phyloP scores from a whole-genome alignment of 2,888 invertebrate genomes.

The Leucophora obtusa region DNA sequence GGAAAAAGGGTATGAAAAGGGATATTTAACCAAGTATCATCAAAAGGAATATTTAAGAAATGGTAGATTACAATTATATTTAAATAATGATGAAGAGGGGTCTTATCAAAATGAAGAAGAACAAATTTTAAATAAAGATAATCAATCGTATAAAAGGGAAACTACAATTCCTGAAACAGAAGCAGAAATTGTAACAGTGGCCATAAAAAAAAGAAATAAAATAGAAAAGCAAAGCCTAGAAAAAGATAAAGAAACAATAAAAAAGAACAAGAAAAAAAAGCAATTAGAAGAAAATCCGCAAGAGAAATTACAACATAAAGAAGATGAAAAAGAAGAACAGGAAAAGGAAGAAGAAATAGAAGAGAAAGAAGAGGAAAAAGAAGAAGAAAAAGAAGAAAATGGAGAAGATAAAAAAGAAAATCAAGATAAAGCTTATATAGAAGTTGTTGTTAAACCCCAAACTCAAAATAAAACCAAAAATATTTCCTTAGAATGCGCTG shows the following conservation, averaged over 20 bases:
- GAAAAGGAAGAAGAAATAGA: neutral
- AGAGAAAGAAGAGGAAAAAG: neutral
- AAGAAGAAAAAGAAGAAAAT: neutral
- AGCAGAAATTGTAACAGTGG: neutral
- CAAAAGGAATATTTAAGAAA: conserved; percentile 65
- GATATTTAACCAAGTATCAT: conserved; percentile 67
- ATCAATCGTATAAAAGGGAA: conserved; percentile 55
- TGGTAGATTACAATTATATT: conserved; percentile 62
- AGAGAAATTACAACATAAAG: neutral
- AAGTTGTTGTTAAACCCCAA: neutral
- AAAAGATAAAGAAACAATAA: neutral
- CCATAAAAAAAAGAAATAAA: neutral
- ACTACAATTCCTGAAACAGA: neutral
- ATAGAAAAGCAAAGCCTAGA: neutral
- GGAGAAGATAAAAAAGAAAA: neutral
- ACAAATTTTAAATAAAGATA: conserved; percentile 27
- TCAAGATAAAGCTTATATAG: neutral
- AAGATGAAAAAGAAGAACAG: neutral
- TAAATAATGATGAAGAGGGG: neutral
- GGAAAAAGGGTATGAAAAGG: conserved; percentile 70
- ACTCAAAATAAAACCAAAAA: neutral
- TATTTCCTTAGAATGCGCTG: conserved; percentile 11
- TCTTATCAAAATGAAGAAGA: neutral
- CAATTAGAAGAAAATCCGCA: neutral
- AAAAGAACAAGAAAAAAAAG: neutral